phyloP scores from a whole-genome alignment of 2,797 vertebrate species.

The Enteromius thamalakanensis region DNA sequence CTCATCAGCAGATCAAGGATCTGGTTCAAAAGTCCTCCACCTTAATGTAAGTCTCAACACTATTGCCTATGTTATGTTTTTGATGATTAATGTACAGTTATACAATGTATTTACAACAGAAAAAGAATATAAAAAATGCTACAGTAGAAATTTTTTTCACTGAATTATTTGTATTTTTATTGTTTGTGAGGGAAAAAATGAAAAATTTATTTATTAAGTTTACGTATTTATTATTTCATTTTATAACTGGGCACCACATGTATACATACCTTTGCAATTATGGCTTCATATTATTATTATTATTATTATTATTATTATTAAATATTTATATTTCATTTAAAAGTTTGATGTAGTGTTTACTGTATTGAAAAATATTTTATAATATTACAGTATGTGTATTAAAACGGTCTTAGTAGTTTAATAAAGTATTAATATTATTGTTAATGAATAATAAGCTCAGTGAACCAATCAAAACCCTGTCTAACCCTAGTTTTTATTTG shows the following conservation, averaged over 20 bases:
- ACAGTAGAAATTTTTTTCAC: background rate
- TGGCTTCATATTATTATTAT: too few species aligned
- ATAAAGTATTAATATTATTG: background rate
- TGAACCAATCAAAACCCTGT: background rate
- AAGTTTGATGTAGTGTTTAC: background rate
- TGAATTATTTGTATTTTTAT: background rate
- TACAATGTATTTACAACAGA: too few species aligned
- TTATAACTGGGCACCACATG: background rate
- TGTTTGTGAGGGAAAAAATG: background rate
- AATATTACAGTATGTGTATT: background rate
- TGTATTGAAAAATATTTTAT: background rate
- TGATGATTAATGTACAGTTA: background rate
- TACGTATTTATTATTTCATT: background rate
- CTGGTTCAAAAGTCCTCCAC: conserved; percentile 76
- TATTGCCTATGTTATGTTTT: background rate
- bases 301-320: too few species aligned
- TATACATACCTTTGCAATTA: background rate
- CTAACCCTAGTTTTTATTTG: background rate
- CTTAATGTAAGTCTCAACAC: conserved; percentile 73
- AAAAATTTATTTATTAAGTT: background rate
- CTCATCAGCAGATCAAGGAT: conserved; percentile 79
- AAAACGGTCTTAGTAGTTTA: background rate
- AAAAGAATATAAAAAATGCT: background rate
- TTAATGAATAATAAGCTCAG: background rate
- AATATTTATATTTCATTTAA: background rate